Conservation (phyloP, 2,888 invertebrate species). For the Corbicula japonica region DNA sequence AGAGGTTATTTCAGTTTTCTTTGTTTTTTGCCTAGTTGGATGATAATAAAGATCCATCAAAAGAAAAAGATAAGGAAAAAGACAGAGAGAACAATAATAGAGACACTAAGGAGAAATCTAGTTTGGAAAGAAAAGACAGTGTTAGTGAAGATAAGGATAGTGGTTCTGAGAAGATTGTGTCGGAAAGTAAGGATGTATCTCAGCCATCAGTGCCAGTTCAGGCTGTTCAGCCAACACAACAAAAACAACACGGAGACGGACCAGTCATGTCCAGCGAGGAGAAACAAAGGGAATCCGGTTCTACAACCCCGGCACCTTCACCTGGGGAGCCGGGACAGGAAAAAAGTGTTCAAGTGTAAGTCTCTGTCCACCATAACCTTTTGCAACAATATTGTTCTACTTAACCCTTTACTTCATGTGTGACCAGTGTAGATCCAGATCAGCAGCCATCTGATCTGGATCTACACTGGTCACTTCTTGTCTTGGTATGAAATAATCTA, state of each 20-base stretch:
- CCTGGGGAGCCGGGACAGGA: slow-evolving; percentile 3
- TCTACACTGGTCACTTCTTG: too few species aligned
- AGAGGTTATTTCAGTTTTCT: too few species aligned
- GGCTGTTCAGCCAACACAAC: slow-evolving; percentile 12
- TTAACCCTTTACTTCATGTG: too few species aligned
- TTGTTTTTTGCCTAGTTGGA: slow-evolving; percentile 31
- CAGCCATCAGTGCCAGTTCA: slow-evolving; percentile 28
- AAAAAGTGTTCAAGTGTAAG: not conserved
- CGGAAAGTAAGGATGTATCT: slow-evolving; percentile 38
- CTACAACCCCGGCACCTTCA: not conserved
- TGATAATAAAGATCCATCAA: slow-evolving; percentile 54
- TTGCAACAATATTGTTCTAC: too few species aligned
- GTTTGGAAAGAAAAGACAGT: slow-evolving; percentile 52
- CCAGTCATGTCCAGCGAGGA: slow-evolving; percentile 1
- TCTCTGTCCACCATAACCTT: not conserved
- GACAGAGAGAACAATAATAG: slow-evolving; percentile 28
- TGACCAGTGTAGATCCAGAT: too few species aligned
- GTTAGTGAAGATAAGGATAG: slow-evolving; percentile 45
- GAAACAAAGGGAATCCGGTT: not conserved
- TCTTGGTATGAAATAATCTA: too few species aligned
- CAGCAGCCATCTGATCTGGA: too few species aligned
- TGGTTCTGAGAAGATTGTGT: slow-evolving; percentile 38
- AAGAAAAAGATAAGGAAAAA: slow-evolving; percentile 56
- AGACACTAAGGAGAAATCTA: slow-evolving; percentile 31
- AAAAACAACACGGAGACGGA: slow-evolving; percentile 2